Evolutionary conservation across 2,113 vertebrate genomes (phyloP).

Genomic region (Lethenteron reissneri): DNA sequence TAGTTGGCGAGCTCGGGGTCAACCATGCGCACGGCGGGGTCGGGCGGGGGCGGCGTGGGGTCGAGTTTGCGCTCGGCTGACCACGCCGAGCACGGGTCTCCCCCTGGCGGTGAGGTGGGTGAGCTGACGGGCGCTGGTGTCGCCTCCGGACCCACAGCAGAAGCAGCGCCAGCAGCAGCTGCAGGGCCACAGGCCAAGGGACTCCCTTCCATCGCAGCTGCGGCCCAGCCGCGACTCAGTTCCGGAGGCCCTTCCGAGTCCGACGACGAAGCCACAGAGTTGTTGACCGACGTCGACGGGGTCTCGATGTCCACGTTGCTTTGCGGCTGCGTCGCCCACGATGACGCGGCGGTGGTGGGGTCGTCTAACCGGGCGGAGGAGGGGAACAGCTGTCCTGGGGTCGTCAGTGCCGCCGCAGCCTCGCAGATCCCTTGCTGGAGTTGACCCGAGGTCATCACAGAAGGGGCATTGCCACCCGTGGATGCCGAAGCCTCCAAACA

Average conservation of each 20-base stretch:
- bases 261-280: slow-evolving; percentile 38
- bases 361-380: slow-evolving; percentile 10
- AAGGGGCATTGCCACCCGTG: no score
- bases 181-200: slow-evolving; percentile 44
- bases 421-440: slow-evolving; percentile 16
- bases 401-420: slow-evolving; percentile 30
- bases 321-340: slow-evolving; percentile 8
- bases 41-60: slow-evolving; percentile 37
- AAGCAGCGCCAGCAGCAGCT: slow-evolving; percentile 17
- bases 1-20: slow-evolving; percentile 32
- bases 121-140: no score
- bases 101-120: slow-evolving; percentile 8
- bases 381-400: slow-evolving; percentile 26
- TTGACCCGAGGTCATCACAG: slow-evolving; percentile 15
- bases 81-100: slow-evolving; percentile 24
- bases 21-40: slow-evolving; percentile 56
- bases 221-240: slow-evolving; percentile 32
- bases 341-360: not conserved
- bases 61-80: slow-evolving; percentile 41
- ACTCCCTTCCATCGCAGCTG: slow-evolving; percentile 24
- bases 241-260: slow-evolving; percentile 34
- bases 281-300: slow-evolving; percentile 37
- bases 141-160: slow-evolving; percentile 5
- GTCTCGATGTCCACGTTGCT: slow-evolving; percentile 27
- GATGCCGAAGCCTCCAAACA: no score